Percentiles rank a stretch among this genome's conserved stretches.
Evolutionary conservation across 2,113 vertebrate genomes (phyloP).

Genomic region (Ramphastos sulfuratus): DNA sequence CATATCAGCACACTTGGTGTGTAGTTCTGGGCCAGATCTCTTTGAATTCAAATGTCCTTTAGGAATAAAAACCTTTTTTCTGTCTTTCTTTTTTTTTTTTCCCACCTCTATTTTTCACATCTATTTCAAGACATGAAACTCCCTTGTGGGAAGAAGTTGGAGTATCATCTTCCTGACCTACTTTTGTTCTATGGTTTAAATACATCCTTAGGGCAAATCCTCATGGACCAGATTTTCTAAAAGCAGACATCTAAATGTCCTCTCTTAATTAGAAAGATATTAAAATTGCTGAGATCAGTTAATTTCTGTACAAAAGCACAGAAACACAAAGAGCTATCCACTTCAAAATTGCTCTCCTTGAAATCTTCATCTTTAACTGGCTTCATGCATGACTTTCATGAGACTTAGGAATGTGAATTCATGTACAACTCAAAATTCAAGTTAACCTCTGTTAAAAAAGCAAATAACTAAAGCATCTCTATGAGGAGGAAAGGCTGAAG

Average conservation of each 20-base stretch:
- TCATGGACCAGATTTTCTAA: neutral
- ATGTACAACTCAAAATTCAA: neutral
- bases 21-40: neutral
- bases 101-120: fast-evolving
- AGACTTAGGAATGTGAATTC: neutral
- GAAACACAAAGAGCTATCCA: neutral
- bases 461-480: too few relatives aligned
- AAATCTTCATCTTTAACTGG: neutral
- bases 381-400: neutral
- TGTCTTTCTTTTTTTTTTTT: fast-evolving
- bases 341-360: neutral
- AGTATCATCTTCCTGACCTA: neutral
- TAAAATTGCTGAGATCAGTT: neutral
- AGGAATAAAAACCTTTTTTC: neutral
- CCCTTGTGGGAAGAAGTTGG: neutral
- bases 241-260: neutral
- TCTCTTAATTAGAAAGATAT: too few relatives aligned
- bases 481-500: too few relatives aligned
- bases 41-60: neutral
- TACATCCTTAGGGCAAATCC: neutral
- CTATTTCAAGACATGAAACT: neutral
- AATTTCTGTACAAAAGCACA: neutral
- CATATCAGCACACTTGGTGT: fast-evolving
- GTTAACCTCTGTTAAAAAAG: neutral
- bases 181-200: neutral